These are phyloP conservation scores for Palythoa grandis DNA, from an alignment of 92 coral and sea anemone species.

Conservation along the genomic window DNA sequence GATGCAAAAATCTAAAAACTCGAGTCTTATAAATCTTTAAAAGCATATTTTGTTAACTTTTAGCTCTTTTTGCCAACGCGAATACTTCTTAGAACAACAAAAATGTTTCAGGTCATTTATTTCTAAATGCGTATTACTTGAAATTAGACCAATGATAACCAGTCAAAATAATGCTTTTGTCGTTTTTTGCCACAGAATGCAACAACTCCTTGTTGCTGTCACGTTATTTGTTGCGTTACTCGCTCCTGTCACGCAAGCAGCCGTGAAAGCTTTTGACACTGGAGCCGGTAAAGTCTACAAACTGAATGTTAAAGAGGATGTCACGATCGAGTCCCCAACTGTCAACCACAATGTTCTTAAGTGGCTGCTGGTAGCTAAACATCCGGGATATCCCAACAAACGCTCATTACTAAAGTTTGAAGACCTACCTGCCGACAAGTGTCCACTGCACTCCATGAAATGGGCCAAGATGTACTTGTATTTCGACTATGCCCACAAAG, in stretches of 20 bases:
- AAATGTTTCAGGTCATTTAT: not conserved
- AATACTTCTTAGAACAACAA: not conserved
- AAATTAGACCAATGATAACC: not conserved
- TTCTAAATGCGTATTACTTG: not conserved
- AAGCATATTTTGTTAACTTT: no score
- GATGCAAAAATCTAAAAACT: no score
- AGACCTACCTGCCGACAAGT: constrained; percentile 43
- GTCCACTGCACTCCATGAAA: constrained; percentile 40
- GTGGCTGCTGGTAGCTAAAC: constrained; percentile 64
- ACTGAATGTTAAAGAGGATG: constrained; percentile 61
- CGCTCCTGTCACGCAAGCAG: constrained; percentile 43
- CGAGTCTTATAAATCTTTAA: no score
- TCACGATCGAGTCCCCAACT: constrained; percentile 52
- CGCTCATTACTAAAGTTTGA: constrained; percentile 69
- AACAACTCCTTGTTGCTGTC: constrained; percentile 6
- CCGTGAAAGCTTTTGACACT: constrained; percentile 40
- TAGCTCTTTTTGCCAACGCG: no score
- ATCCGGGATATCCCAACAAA: constrained; percentile 67
- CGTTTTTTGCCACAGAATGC: constrained; percentile 14
- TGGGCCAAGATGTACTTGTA: constrained; percentile 70
- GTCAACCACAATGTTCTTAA: constrained; percentile 50
- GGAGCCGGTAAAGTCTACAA: constrained; percentile 58
- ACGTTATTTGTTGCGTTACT: constrained; percentile 50
- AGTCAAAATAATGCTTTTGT: not conserved
- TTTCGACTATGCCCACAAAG: constrained; percentile 69